Evolutionary conservation across 2,113 vertebrate genomes (phyloP).

Genomic region (Brienomyrus brachyistius): DNA sequence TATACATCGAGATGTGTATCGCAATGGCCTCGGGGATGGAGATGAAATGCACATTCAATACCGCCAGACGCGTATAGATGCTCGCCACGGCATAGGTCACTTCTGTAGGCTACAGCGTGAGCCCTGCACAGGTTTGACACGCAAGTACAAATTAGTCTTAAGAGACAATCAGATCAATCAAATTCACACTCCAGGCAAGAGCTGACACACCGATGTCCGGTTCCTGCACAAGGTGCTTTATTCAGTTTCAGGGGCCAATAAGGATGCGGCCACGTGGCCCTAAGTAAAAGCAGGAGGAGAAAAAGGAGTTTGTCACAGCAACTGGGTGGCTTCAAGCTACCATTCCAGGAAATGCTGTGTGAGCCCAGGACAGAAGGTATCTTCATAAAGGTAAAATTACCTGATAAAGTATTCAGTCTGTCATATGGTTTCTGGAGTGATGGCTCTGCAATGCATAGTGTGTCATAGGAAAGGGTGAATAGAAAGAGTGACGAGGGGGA

Average conservation of each 20-base stretch:
- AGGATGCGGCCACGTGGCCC: slow-evolving; percentile 9
- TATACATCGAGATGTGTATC: not conserved
- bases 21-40: not conserved
- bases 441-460: not conserved
- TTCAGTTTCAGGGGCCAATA: not conserved
- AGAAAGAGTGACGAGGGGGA: not conserved
- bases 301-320: not conserved
- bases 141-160: not conserved
- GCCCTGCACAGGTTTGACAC: not conserved
- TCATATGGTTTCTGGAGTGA: slow-evolving; percentile 7
- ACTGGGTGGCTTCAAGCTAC: not conserved
- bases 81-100: not conserved
- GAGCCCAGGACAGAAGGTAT: slow-evolving; percentile 27
- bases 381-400: slow-evolving; percentile 33
- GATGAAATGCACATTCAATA: not conserved
- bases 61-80: not conserved
- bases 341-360: slow-evolving; percentile 20
- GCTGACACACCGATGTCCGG: not conserved
- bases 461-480: not conserved
- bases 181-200: not conserved
- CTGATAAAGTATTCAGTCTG: slow-evolving; percentile 23
- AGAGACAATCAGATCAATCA: not conserved
- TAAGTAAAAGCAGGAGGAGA: slow-evolving; percentile 40
- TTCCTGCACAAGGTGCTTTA: not conserved
- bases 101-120: not conserved